These are phyloP conservation scores for Coccyzus lansbergi DNA, from an alignment of 2,797 vertebrate genomes.

Conservation along the genomic window DNA sequence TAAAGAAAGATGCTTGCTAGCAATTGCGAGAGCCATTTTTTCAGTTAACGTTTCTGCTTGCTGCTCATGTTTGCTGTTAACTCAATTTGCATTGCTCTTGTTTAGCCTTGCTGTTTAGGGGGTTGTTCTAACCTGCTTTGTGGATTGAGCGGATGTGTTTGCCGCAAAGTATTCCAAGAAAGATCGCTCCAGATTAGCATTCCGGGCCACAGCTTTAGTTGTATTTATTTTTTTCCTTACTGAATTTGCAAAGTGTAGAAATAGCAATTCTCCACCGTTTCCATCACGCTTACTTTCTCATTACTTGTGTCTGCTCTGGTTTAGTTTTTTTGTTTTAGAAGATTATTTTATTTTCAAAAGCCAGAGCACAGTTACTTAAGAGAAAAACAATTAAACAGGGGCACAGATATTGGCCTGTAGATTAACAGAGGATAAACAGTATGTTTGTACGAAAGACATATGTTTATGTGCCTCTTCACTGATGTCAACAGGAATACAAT, in stretches of 20 bases:
- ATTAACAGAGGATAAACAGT: neutral
- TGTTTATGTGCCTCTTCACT: neutral
- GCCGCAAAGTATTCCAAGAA: neutral
- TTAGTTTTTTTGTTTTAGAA: neutral
- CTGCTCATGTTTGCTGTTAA: constrained; percentile 12
- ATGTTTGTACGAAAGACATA: neutral
- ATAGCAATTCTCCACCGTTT: neutral
- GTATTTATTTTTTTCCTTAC: constrained; percentile 18
- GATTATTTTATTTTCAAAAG: constrained; percentile 42
- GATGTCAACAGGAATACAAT: neutral
- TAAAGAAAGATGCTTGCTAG: neutral
- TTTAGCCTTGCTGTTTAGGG: constrained; percentile 8
- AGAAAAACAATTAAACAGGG: constrained; percentile 20
- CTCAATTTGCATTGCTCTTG: constrained; percentile 14
- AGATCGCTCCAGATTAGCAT: neutral
- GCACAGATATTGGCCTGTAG: neutral
- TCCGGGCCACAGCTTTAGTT: neutral
- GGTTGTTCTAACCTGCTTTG: constrained; percentile 2
- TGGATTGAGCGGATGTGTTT: neutral
- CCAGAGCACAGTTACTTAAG: constrained; percentile 24
- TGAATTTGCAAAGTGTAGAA: neutral
- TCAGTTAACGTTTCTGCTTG: neutral
- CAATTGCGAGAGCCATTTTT: neutral
- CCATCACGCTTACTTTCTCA: neutral
- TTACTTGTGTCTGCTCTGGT: neutral